These are phyloP conservation scores for Poecilus cupreus DNA, from an alignment of 2,888 invertebrate genomes.

Conservation along the genomic window DNA sequence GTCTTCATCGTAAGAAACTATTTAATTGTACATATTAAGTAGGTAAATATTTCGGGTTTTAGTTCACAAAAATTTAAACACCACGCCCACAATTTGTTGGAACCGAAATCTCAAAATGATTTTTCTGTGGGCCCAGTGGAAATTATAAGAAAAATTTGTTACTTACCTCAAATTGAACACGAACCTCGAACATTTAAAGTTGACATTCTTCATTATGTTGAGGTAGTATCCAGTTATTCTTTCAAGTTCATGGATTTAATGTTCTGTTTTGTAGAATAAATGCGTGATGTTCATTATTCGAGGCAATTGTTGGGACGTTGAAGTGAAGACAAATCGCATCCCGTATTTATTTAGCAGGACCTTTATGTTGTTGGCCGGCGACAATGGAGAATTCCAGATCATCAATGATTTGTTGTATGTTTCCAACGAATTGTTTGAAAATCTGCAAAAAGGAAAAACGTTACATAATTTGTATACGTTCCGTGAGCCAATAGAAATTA, in stretches of 20 bases:
- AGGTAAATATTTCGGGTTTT: not conserved
- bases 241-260: not conserved
- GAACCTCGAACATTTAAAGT: constrained; percentile 80
- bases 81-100: constrained; percentile 9
- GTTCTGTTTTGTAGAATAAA: constrained; percentile 68
- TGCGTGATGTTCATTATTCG: constrained; percentile 76
- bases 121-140: constrained; percentile 62
- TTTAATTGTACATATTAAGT: not conserved
- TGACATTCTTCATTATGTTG: constrained; percentile 78
- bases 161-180: constrained; percentile 78
- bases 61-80: constrained; percentile 17
- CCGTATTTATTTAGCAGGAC: constrained; percentile 75
- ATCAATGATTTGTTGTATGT: constrained; percentile 81
- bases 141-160: constrained; percentile 59
- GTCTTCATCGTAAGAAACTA: not conserved
- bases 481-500: not conserved
- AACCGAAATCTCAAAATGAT: not conserved
- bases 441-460: constrained; percentile 67
- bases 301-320: constrained; percentile 78
- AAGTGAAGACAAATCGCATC: no score
- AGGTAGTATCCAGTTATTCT: not conserved
- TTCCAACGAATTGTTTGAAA: constrained; percentile 69
- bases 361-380: constrained; percentile 74
- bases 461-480: not conserved
- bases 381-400: constrained; percentile 77